A percentile compares a stretch with the other conserved stretches of the same genome.
Conservation (phyloP, 2,888 invertebrate species). For the Liopterus haemorrhoidalis region DNA sequence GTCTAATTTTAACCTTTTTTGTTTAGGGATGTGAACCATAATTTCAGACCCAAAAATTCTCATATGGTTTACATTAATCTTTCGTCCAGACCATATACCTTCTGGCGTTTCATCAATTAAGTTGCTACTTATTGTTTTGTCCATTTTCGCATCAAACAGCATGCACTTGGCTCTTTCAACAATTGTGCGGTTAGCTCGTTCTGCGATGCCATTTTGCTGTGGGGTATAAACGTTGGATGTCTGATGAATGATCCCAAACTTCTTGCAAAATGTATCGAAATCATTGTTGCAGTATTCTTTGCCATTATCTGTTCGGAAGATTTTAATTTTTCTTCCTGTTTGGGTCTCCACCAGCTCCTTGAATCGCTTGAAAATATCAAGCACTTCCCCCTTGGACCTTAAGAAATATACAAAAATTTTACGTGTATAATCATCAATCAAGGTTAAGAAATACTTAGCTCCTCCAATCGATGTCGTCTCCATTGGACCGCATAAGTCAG, state of each 20-base stretch:
- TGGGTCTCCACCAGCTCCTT: constrained; percentile 34
- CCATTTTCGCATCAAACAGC: constrained; percentile 32
- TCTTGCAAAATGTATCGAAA: constrained; percentile 27
- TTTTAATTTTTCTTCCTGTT: constrained; percentile 29
- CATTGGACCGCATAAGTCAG: constrained; percentile 41
- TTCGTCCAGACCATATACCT: constrained; percentile 27
- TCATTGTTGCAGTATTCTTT: constrained; percentile 26
- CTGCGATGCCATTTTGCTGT: constrained; percentile 38
- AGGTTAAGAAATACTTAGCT: constrained; percentile 39
- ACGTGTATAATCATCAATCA: constrained; percentile 38
- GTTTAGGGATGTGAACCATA: constrained; percentile 29
- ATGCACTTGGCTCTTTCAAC: constrained; percentile 33
- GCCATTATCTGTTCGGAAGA: constrained; percentile 33
- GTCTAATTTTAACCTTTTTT: constrained; percentile 28
- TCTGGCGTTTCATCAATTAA: constrained; percentile 26
- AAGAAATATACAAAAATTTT: constrained; percentile 36
- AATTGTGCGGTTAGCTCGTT: constrained; percentile 32
- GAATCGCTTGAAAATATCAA: constrained; percentile 32
- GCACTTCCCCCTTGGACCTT: constrained; percentile 38
- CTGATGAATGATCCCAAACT: constrained; percentile 36
- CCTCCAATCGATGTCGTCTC: constrained; percentile 37
- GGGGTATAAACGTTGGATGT: constrained; percentile 36
- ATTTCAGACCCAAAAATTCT: constrained; percentile 29
- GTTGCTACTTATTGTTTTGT: constrained; percentile 22
- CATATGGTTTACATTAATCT: constrained; percentile 26